These are phyloP conservation scores for Druceiella hillmani DNA, from an alignment of 2,888 invertebrate genomes.

Conservation along the genomic window DNA sequence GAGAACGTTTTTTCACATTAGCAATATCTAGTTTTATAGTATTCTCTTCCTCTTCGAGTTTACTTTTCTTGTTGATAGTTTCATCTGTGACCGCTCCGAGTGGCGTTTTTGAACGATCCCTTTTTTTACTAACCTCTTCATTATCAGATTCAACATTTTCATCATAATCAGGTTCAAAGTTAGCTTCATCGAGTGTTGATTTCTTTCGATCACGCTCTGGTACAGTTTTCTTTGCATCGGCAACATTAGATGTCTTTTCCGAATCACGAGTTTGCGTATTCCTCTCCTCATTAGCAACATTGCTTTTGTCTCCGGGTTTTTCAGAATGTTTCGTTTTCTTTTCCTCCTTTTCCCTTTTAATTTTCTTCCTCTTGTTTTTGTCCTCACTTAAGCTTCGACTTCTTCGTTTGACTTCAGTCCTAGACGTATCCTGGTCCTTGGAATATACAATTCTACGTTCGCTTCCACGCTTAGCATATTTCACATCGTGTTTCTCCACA, in stretches of 20 bases:
- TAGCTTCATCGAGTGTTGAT: conserved; percentile 64
- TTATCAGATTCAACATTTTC: conserved; percentile 55
- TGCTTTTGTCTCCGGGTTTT: conserved; percentile 14
- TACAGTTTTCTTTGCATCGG: conserved; percentile 29
- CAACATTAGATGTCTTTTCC: conserved; percentile 31
- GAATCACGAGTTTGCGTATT: conserved; percentile 16
- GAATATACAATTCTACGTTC: too few relatives aligned
- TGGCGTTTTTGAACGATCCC: conserved; percentile 37
- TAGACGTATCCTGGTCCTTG: too few relatives aligned
- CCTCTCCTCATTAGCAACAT: conserved; percentile 9
- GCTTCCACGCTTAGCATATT: too few relatives aligned
- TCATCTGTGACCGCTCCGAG: conserved; percentile 28
- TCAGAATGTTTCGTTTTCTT: conserved; percentile 20
- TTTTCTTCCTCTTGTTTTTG: conserved; percentile 34
- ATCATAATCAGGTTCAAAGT: conserved; percentile 71
- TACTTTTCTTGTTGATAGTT: conserved; percentile 31
- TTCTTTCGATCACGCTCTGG: conserved; percentile 55
- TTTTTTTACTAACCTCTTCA: conserved; percentile 46
- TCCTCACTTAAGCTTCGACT: conserved; percentile 29
- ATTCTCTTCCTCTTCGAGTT: conserved; percentile 34
- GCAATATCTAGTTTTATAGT: conserved; percentile 46
- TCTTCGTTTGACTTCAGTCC: conserved; percentile 28
- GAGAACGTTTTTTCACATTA: conserved; percentile 47
- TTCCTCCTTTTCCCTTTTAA: conserved; percentile 25
- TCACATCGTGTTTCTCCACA: conserved; percentile 21